Conservation (phyloP, 2,888 invertebrate species). For the Bruchidius siliquastri region DNA sequence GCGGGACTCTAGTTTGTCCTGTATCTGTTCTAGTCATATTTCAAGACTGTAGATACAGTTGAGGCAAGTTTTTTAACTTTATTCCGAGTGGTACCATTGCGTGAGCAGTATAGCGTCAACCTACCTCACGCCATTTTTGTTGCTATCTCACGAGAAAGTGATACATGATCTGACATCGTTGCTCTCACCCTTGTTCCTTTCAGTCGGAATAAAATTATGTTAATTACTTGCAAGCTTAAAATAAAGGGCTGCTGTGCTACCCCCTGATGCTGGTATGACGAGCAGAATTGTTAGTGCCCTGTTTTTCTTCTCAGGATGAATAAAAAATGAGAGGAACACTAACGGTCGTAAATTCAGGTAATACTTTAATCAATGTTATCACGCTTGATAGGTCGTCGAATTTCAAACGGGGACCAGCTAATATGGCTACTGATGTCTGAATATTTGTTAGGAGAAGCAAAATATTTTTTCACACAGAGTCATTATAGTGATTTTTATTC, state of each 20-base stretch:
- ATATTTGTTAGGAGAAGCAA: too few species aligned
- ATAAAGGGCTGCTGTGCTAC: constrained; percentile 11
- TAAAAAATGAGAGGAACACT: neutral
- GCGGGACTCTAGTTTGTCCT: too few species aligned
- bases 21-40: too few species aligned
- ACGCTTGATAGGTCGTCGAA: neutral
- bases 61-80: too few species aligned
- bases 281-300: neutral
- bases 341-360: neutral
- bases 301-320: neutral
- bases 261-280: neutral
- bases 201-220: constrained; percentile 18
- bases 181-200: neutral
- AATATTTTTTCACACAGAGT: too few species aligned
- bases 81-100: too few species aligned
- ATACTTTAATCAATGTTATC: neutral
- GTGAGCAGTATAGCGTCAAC: too few species aligned
- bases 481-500: too few species aligned
- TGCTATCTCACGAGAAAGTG: neutral
- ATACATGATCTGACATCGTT: neutral
- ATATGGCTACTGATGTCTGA: neutral
- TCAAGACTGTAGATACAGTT: too few species aligned
- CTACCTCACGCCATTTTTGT: too few species aligned
- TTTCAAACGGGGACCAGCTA: neutral
- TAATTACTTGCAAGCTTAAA: constrained; percentile 21